Base-by-base conservation (phyloP, 1,140 invertebrate genomes). In the Lepidurus packardi region DNA sequence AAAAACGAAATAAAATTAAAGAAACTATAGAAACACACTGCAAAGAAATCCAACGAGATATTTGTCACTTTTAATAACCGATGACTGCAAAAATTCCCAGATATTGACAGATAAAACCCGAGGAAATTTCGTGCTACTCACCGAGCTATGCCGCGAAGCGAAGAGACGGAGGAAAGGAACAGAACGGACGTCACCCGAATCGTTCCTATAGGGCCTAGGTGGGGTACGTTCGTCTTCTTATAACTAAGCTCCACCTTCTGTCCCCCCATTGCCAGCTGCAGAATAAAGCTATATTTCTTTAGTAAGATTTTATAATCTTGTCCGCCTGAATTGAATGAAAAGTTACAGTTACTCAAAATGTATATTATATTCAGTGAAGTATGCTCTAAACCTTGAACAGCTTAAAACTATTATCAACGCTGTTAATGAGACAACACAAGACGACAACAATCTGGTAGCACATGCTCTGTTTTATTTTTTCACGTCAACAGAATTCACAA, bases 11-110 rank as follows among this genome's bases (percentile, higher is more conserved):
- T n/a, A 65, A 65, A n/a, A n/a, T 13, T 21, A 13, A 65, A 65
- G 16, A 65, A 65, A 65, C 13, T 65, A 13, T 13, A 65, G 4
- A n/a, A 65, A 11, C 53, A 65, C 53, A 65, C 53, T 65, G 53
- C 53, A 65, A 65, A 65, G 53, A 65, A 65, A 65, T 65, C 53
- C 53, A 65, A 16, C 21, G 53, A 65, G 53, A 65, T 65, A n/a
- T 21, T 13, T 65, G 53, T 65, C 53, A 65, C 53, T 65, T 65
- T 65, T 65, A 65, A 4, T 13, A 13, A 65, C 53, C 53, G 53
- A 65, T 65, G 53, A 16, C 53, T 65, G 53, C 16, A 65, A 65
- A n/a, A n/a, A 13, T 7, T 65, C 53, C 16, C 4, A 65, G 53
- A 65, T 65, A n/a, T 21, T 13, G 21, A 65, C 53, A 13, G 53